phyloP scores from a whole-genome alignment of 2,113 vertebrate species.

The Tricholaema leucomelas region DNA sequence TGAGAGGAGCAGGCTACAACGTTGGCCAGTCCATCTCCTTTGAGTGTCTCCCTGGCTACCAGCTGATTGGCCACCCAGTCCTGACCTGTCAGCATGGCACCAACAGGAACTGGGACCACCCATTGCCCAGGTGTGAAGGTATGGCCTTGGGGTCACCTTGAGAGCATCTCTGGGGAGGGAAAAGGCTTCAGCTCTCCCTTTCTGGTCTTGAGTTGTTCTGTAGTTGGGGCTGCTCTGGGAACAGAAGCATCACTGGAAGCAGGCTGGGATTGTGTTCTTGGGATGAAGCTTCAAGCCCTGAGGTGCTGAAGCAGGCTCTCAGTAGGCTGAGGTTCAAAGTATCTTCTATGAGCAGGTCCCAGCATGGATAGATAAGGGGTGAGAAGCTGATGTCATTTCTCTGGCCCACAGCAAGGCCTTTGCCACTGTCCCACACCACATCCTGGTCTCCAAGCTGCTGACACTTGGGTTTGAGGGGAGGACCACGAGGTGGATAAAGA shows the following conservation, averaged over 20 bases:
- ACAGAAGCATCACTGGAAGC: neutral
- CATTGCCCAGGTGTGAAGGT: conserved; percentile 96
- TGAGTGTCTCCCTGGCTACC: conserved; percentile 92
- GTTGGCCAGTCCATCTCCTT: conserved; percentile 98
- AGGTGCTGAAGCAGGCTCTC: fast-evolving
- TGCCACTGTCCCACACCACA: too few relatives aligned
- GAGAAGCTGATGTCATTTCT: too few relatives aligned
- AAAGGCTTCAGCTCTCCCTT: neutral
- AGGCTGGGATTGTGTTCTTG: fast-evolving
- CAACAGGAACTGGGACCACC: conserved; percentile 95
- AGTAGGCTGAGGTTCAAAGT: fast-evolving
- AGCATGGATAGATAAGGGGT: too few relatives aligned
- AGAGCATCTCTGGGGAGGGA: neutral
- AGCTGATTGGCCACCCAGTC: conserved; percentile 88
- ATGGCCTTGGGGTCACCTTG: conserved; percentile 8
- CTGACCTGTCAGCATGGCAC: conserved; percentile 95
- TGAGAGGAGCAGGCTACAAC: conserved; percentile 94
- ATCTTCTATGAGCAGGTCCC: too few relatives aligned
- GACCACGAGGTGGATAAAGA: too few relatives aligned
- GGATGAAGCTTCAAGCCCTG: neutral
- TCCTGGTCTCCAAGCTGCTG: too few relatives aligned
- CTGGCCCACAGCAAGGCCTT: too few relatives aligned
- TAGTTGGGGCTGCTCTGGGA: neutral
- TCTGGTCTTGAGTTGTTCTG: neutral
- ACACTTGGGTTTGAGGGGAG: too few relatives aligned